phyloP scores from a whole-genome alignment of 2,113 vertebrate genomes.

The Tautogolabrus adspersus region DNA sequence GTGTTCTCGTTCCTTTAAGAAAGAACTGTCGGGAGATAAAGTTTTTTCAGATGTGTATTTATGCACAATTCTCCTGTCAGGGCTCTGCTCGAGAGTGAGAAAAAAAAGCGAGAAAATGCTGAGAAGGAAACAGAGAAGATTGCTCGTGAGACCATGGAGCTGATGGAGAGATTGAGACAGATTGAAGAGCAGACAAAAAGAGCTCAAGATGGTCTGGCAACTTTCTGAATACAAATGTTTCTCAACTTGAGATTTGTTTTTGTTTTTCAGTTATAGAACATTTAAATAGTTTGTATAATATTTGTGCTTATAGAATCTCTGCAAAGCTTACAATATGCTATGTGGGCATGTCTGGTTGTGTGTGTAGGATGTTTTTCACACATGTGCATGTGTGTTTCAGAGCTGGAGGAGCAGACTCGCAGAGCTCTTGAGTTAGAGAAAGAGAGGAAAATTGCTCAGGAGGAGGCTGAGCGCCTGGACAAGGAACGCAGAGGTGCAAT shows the following conservation, averaged over 20 bases:
- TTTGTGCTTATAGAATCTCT: slow-evolving; percentile 15
- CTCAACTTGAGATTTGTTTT: slow-evolving; percentile 31
- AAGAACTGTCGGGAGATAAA: slow-evolving; percentile 63
- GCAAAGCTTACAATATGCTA: neutral
- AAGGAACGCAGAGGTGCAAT: slow-evolving; percentile 91
- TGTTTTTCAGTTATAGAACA: slow-evolving; percentile 40
- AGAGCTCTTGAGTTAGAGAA: slow-evolving; percentile 93
- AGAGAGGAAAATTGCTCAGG: slow-evolving; percentile 90
- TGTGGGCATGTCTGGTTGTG: slow-evolving; percentile 6
- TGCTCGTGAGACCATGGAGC: slow-evolving; percentile 95
- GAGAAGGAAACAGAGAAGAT: slow-evolving; percentile 99
- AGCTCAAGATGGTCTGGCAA: slow-evolving; percentile 92
- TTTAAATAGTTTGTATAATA: slow-evolving; percentile 25
- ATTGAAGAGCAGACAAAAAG: slow-evolving; percentile 98
- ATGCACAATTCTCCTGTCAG: slow-evolving; percentile 83
- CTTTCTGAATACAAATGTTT: slow-evolving; percentile 64
- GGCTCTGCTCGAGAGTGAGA: slow-evolving; percentile 96
- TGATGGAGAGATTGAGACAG: slow-evolving; percentile 93
- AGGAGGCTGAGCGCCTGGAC: slow-evolving; percentile 94
- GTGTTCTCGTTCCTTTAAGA: slow-evolving; percentile 70
- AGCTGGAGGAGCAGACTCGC: slow-evolving; percentile 95
- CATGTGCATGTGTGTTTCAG: slow-evolving; percentile 73
- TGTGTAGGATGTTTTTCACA: neutral
- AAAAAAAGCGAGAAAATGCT: slow-evolving; percentile 96
- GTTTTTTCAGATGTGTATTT: slow-evolving; percentile 67